These are phyloP conservation scores for Psephotus haematonotus DNA, from an alignment of 2,113 vertebrate genomes.

Conservation along the genomic window DNA sequence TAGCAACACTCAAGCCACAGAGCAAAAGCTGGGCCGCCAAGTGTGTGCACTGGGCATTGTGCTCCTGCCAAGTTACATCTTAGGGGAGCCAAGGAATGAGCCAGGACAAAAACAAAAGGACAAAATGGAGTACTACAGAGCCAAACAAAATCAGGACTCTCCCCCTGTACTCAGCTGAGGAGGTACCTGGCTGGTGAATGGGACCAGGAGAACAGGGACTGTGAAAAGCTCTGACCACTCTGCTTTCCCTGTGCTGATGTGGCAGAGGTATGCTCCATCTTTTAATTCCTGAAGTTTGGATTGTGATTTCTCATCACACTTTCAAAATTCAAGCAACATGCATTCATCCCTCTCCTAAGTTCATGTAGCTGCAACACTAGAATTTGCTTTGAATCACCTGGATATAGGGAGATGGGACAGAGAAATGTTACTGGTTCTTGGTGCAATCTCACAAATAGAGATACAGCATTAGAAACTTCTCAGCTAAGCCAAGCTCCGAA, in stretches of 20 bases:
- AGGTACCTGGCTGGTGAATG: not conserved
- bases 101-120: conserved; percentile 22
- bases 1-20: conserved; percentile 36
- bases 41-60: conserved; percentile 37
- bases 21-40: conserved; percentile 34
- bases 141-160: not conserved
- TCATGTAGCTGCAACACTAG: not conserved
- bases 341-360: not conserved
- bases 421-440: not conserved
- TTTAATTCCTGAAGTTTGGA: not conserved
- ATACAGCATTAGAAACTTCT: not conserved
- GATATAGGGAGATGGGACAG: not conserved
- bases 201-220: not conserved
- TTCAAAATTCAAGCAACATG: not conserved
- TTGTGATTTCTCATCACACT: not conserved
- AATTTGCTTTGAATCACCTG: not conserved
- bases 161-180: not conserved
- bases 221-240: not conserved
- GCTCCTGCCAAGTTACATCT: conserved; percentile 32
- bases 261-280: not conserved
- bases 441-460: not conserved
- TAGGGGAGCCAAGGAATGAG: conserved; percentile 20
- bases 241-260: not conserved
- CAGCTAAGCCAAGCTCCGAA: not conserved
- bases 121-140: not conserved